Conservation (phyloP, 2,797 vertebrate genomes). For the Parauchenoglanis ngamensis region DNA sequence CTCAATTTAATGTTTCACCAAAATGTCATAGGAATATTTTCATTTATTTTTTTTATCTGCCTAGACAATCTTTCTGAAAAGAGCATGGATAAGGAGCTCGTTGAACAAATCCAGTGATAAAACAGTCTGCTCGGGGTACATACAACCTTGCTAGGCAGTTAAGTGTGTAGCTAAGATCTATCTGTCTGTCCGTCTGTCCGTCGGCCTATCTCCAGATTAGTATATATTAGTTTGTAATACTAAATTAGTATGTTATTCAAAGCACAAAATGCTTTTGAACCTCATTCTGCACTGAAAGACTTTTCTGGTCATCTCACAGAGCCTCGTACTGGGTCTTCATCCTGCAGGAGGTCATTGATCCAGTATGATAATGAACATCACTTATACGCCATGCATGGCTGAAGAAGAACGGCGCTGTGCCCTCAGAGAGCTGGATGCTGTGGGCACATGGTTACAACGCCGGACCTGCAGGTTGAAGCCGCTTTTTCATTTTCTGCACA, state of each 20-base stretch:
- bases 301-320: constrained; percentile 7
- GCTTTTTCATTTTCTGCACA: constrained; percentile 55
- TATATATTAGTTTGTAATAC: no score
- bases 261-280: constrained; percentile 3
- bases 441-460: constrained; percentile 4
- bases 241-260: constrained; percentile 11
- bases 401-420: constrained; percentile 44
- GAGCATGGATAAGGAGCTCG: not conserved
- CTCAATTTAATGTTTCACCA: not conserved
- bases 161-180: not conserved
- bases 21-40: not conserved
- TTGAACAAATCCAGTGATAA: not conserved
- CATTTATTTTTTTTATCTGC: not conserved
- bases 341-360: constrained; percentile 48
- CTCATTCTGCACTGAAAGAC: constrained; percentile 10
- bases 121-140: not conserved
- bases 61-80: not conserved
- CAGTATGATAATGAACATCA: constrained; percentile 44
- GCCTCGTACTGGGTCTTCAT: constrained; percentile 34
- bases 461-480: constrained; percentile 30
- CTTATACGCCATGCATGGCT: constrained; percentile 35
- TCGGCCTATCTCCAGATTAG: not conserved
- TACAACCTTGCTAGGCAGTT: not conserved
- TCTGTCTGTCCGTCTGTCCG: no score
- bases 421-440: constrained; percentile 25